A percentile compares a stretch with the other conserved stretches of the same genome.
Evolutionary conservation across 1,140 invertebrate species (phyloP).

Genomic region (Zaprionus gabonicus): DNA sequence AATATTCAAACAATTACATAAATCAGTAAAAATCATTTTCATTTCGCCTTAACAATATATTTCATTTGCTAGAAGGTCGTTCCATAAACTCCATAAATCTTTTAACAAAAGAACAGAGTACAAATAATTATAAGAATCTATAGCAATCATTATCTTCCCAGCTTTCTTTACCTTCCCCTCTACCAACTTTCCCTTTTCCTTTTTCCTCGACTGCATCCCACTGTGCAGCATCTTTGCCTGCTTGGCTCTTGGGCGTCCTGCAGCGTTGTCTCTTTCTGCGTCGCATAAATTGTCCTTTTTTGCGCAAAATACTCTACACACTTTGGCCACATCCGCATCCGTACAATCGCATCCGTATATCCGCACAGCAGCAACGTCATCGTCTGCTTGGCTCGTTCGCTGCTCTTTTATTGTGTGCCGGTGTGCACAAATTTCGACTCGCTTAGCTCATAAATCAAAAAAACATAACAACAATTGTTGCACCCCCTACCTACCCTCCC

Average conservation of each 20-base stretch:
- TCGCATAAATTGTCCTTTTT: conserved; percentile 70
- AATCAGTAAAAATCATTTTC: too few species aligned
- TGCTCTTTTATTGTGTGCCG: conserved; percentile 53
- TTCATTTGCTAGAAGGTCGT: too few species aligned
- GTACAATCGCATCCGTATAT: background rate
- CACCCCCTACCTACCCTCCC: conserved; percentile 47
- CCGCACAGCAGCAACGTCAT: conserved; percentile 26
- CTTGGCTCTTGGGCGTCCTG: conserved; percentile 12
- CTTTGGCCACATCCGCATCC: conserved; percentile 29
- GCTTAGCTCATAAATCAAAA: conserved; percentile 75
- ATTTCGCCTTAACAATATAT: too few species aligned
- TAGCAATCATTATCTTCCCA: too few species aligned
- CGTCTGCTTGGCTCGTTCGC: conserved; percentile 34
- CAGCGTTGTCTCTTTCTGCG: conserved; percentile 47
- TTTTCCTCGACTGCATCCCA: background rate
- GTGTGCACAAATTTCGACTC: conserved; percentile 74
- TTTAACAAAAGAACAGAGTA: background rate
- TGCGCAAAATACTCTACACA: conserved; percentile 69
- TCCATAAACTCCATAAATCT: background rate
- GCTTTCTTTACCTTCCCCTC: too few species aligned
- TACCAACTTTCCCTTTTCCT: too few species aligned
- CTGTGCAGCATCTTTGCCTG: conserved; percentile 26
- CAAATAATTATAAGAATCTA: too few species aligned
- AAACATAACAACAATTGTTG: conserved; percentile 78
- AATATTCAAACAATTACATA: too few species aligned